Percentiles rank a stretch among this genome's conserved stretches.
phyloP scores from a whole-genome alignment of 2,113 vertebrate species.

The Archilochus colubris region DNA sequence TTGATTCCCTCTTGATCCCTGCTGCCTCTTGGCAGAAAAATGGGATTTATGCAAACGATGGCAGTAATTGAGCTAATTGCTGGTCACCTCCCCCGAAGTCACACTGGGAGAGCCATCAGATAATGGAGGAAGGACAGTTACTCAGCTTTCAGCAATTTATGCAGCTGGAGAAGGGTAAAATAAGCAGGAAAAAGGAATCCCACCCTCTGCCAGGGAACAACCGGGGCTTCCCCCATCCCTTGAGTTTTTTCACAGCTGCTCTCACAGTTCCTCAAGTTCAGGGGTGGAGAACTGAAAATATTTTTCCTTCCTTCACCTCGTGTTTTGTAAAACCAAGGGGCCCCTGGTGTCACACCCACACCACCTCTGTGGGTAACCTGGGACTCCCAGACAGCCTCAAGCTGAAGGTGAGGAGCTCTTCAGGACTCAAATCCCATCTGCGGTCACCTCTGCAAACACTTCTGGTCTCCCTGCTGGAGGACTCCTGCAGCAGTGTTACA shows the following conservation, averaged over 20 bases:
- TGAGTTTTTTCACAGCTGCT: neutral
- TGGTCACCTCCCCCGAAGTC: neutral
- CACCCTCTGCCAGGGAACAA: neutral
- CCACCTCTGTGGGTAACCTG: neutral
- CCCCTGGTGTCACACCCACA: neutral
- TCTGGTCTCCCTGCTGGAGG: too few species aligned
- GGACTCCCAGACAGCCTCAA: neutral
- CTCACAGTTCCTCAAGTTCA: neutral
- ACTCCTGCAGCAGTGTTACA: fast-evolving
- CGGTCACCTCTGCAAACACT: neutral
- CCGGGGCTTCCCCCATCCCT: fast-evolving
- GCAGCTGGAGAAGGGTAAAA: neutral
- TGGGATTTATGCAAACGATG: neutral
- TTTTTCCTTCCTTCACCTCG: neutral
- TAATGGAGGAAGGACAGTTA: neutral
- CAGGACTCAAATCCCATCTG: fast-evolving
- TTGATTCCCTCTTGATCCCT: neutral
- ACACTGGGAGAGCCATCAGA: neutral
- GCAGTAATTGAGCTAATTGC: too few species aligned
- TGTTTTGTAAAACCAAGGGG: neutral
- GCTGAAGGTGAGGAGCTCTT: fast-evolving
- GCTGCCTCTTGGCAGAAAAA: neutral
- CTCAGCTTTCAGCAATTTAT: neutral
- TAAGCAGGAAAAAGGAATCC: neutral
- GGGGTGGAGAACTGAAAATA: neutral